Base-by-base conservation (phyloP, 2,113 vertebrate genomes). In the Corydoras maculifer region DNA sequence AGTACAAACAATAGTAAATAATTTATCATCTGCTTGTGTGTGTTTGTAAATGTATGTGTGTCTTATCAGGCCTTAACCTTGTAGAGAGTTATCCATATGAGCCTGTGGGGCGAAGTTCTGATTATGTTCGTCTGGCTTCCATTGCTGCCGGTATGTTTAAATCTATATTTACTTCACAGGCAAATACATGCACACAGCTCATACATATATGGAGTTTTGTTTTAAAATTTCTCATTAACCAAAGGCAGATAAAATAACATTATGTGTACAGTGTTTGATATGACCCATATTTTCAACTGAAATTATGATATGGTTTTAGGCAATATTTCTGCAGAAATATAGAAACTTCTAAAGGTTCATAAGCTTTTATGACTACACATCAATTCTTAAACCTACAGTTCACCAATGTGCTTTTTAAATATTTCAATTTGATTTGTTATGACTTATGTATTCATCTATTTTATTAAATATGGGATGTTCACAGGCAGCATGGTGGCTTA, bases 1-100 rank as follows among this genome's bases (percentile, higher is more conserved):
- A 43, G 4, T 43, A 43, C 35, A 5, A 43, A 43, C 7, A 43
- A 43, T 43, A 8, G 35, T 8, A 4, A 43, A 43, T 66, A n/a
- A 71, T 51, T 55, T 68, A 55, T 29, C 60, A 51, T 29, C 58
- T 65, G 55, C 57, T 9, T 64, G 13, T 71, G 62, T 79, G 32
- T 58, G 55, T 67, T 18, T 55, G 5, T 62, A 62, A 65, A 63
- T 57, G 61, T 18, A 2, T 29, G 51, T 55, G 15, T 64, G 51
- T 75, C 55, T 70, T 62, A 60, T 0, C 82, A 95, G 93, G 93
- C 25, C 87, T 93, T 78, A 93, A 87, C 12, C 85, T 93, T 58
- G 87, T 94, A 87, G 92, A 96, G 81, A 90, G 82, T n/a, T 95
- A 89, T 64, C 94, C 94, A 0, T 96, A 96, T 0, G 93, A 95